phyloP scores from a whole-genome alignment of 2,888 invertebrate genomes.

The Papilio elwesi region DNA sequence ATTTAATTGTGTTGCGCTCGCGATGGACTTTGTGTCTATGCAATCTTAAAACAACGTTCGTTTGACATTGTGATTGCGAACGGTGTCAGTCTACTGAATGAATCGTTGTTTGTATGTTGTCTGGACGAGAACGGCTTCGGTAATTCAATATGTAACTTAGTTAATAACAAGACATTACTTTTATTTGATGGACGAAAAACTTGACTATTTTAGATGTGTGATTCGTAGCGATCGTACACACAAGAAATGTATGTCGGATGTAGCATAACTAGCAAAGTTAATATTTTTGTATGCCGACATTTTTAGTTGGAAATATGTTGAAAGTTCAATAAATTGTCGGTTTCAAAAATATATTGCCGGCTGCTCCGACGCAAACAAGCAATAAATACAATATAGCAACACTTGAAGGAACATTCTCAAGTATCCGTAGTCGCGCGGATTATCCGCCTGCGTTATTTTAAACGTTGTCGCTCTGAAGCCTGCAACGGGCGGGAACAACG shows the following conservation, averaged over 20 bases:
- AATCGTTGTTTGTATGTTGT: slow-evolving; percentile 29
- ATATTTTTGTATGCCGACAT: no score
- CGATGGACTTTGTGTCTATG: background rate
- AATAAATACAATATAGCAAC: no score
- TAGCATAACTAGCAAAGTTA: no score
- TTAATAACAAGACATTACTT: background rate
- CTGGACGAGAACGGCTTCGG: slow-evolving; percentile 21
- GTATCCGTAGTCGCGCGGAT: no score
- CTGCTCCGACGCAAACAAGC: no score
- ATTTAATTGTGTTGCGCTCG: background rate
- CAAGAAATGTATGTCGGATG: no score
- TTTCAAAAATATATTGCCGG: no score
- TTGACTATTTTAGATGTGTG: background rate
- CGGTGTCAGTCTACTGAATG: slow-evolving; percentile 28
- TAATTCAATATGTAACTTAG: background rate
- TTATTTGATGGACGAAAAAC: slow-evolving; percentile 13
- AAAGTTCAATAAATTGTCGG: no score
- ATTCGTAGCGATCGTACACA: background rate
- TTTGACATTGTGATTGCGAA: background rate
- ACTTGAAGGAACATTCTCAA: no score
- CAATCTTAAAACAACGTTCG: background rate
- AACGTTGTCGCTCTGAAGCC: background rate
- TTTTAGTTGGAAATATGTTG: no score
- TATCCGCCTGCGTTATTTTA: background rate
- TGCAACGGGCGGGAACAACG: no score